Evolutionary conservation across 2,888 invertebrate genomes (phyloP).

Genomic region (Byasa hedistus): DNA sequence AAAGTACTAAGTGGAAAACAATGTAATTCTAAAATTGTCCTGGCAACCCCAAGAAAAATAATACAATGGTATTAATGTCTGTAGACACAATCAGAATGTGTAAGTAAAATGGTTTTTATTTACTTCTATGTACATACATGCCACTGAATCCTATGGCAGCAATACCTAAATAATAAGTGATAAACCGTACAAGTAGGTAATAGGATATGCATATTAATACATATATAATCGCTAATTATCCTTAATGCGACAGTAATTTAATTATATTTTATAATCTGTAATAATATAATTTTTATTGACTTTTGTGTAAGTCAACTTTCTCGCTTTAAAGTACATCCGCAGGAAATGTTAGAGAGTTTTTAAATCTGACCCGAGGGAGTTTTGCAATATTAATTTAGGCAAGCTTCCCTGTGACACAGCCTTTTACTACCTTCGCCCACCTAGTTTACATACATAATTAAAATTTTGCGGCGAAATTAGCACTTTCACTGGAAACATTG

Average conservation of each 20-base stretch:
- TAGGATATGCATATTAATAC: no score
- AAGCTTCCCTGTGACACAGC: slow-evolving; percentile 69
- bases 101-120: not conserved
- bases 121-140: not conserved
- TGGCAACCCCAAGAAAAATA: not conserved
- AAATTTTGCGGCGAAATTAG: slow-evolving; percentile 78
- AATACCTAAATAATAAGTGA: not conserved
- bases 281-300: not conserved
- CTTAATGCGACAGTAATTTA: no score
- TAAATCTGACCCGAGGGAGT: slow-evolving; percentile 1
- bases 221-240: no score
- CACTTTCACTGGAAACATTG: slow-evolving; percentile 41
- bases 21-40: not conserved
- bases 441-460: slow-evolving; percentile 76
- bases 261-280: not conserved
- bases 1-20: not conserved
- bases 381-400: slow-evolving; percentile 72
- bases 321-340: not conserved
- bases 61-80: not conserved
- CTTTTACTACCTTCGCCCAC: slow-evolving; percentile 67
- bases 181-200: no score
- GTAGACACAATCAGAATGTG: not conserved
- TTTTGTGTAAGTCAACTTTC: not conserved
- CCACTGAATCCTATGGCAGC: not conserved
- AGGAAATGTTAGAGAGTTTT: slow-evolving; percentile 1